phyloP scores from a whole-genome alignment of 2,888 invertebrate species.

The Busseola fusca region DNA sequence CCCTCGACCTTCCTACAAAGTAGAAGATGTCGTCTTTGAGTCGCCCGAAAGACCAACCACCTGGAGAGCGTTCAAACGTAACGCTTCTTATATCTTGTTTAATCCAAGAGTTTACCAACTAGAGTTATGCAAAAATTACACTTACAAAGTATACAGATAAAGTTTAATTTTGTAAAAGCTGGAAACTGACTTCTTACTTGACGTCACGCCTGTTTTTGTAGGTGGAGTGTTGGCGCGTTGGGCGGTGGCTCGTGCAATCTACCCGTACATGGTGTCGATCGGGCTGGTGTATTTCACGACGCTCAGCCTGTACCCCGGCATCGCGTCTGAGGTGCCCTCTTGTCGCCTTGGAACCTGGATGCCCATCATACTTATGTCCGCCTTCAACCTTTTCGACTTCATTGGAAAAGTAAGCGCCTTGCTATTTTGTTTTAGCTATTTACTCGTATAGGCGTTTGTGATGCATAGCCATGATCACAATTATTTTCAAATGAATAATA shows the following conservation, averaged over 20 bases:
- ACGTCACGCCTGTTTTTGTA: conserved; percentile 71
- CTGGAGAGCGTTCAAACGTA: conserved; percentile 85
- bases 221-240: conserved; percentile 92
- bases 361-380: conserved; percentile 96
- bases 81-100: conserved; percentile 27
- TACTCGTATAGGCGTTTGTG: not conserved
- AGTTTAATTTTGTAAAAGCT: not conserved
- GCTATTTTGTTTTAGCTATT: not conserved
- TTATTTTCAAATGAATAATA: not conserved
- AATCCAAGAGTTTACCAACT: not conserved
- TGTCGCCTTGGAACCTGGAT: conserved; percentile 96
- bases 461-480: not conserved
- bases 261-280: conserved; percentile 97
- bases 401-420: conserved; percentile 91
- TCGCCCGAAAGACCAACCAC: conserved; percentile 87
- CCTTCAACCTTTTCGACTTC: conserved; percentile 96
- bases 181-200: not conserved
- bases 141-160: not conserved
- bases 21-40: conserved; percentile 93
- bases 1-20: conserved; percentile 91
- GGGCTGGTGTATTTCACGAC: conserved; percentile 97
- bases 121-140: not conserved
- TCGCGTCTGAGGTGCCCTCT: conserved; percentile 95
- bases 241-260: conserved; percentile 95
- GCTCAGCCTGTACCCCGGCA: conserved; percentile 96